Conservation (phyloP, 1,140 invertebrate genomes). For the Stegodyphus dumicola region DNA sequence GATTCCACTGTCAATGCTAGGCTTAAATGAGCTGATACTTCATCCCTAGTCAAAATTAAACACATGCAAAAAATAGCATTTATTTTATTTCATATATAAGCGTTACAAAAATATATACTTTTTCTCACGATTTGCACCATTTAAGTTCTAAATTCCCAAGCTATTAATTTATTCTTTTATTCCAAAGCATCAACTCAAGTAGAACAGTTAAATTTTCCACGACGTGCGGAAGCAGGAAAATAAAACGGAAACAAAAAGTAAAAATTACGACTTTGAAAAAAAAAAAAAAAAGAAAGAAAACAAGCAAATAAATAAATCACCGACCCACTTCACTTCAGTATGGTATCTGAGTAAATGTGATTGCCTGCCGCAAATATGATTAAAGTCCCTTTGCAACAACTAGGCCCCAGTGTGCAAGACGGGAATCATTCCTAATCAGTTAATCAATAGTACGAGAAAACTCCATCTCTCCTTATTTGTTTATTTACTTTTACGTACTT, state of each 20-base stretch:
- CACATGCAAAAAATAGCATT: too few relatives aligned
- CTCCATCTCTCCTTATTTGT: not conserved
- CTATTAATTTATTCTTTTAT: too few relatives aligned
- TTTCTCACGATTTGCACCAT: too few relatives aligned
- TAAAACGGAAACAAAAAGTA: not conserved
- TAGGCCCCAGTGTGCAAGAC: not conserved
- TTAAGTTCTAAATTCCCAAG: too few relatives aligned
- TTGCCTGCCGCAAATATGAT: conserved; percentile 59
- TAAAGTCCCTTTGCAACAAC: conserved; percentile 46
- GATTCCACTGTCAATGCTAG: too few relatives aligned
- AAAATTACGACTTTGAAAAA: not conserved
- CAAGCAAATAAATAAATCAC: conserved; percentile 26
- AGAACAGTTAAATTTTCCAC: too few relatives aligned
- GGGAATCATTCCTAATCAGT: conserved; percentile 43
- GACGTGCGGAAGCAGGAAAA: not conserved
- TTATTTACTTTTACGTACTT: conserved; percentile 28
- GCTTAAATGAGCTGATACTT: too few relatives aligned
- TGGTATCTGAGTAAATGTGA: conserved; percentile 33
- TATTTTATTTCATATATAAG: too few relatives aligned
- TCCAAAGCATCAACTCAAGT: too few relatives aligned
- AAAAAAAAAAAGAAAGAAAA: not conserved
- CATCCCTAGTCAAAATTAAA: too few relatives aligned
- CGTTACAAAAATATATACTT: too few relatives aligned
- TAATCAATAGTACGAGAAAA: conserved; percentile 54
- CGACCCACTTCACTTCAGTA: conserved; percentile 37